Conservation (phyloP, 1,140 invertebrate species). For the Tetramorium parvispinum region DNA sequence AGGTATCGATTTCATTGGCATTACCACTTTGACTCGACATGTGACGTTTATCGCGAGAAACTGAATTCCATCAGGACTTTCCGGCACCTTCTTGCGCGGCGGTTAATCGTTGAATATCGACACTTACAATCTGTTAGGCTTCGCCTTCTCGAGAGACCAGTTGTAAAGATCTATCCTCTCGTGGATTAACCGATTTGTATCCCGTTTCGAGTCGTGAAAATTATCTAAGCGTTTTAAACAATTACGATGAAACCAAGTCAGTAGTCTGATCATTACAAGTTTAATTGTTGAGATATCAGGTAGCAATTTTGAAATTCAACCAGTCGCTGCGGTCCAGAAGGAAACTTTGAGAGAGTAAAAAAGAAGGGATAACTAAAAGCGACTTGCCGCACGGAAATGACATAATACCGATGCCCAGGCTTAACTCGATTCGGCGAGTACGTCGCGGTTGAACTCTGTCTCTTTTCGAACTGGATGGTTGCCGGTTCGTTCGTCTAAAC, state of each 20-base stretch:
- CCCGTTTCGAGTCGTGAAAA: not conserved
- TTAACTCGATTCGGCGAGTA: constrained; percentile 59
- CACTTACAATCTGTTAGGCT: constrained; percentile 1
- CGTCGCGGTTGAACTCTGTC: constrained; percentile 60
- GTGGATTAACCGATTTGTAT: constrained; percentile 7
- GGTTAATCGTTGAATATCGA: constrained; percentile 8
- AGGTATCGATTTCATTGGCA: not conserved
- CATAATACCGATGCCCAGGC: constrained; percentile 42
- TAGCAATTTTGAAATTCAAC: not conserved
- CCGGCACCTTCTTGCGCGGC: not conserved
- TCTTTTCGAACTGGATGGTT: constrained; percentile 49
- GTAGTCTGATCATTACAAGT: not conserved
- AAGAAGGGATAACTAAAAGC: constrained; percentile 13
- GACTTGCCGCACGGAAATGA: constrained; percentile 19
- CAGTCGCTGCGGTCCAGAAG: not conserved
- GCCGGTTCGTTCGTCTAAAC: constrained; percentile 65
- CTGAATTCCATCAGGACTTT: constrained; percentile 12
- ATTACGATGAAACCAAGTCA: not conserved
- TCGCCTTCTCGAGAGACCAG: not conserved
- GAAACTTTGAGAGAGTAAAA: not conserved
- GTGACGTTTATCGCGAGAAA: not conserved
- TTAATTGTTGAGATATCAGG: not conserved
- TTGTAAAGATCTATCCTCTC: not conserved
- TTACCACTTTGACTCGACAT: not conserved
- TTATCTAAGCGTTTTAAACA: not conserved